These are phyloP conservation scores for Erebia aethiops DNA, from an alignment of 2,888 invertebrate genomes.

Conservation along the genomic window DNA sequence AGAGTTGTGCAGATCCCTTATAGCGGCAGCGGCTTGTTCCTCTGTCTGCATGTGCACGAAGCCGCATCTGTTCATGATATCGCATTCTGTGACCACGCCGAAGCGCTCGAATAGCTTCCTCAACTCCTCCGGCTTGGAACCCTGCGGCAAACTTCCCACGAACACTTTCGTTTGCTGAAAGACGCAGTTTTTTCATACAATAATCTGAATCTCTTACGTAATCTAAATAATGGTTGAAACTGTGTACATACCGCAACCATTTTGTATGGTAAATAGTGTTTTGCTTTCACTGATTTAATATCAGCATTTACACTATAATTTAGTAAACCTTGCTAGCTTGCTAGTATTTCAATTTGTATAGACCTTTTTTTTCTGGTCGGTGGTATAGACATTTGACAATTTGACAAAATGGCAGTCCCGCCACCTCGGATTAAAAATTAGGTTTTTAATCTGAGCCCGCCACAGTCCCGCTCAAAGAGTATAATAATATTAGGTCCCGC, in stretches of 20 bases:
- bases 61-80: constrained; percentile 96
- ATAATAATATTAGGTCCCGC: no score
- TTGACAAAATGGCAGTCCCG: constrained; percentile 17
- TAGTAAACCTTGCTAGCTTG: not conserved
- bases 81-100: constrained; percentile 95
- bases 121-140: constrained; percentile 92
- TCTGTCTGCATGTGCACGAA: constrained; percentile 95
- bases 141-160: constrained; percentile 94
- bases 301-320: not conserved
- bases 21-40: constrained; percentile 91
- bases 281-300: constrained; percentile 26
- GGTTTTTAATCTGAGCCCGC: no score
- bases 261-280: constrained; percentile 39
- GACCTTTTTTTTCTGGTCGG: no score
- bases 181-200: constrained; percentile 30
- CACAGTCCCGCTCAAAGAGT: no score
- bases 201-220: constrained; percentile 37
- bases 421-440: no score
- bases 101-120: constrained; percentile 92
- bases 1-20: constrained; percentile 90
- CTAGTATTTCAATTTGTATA: not conserved
- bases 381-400: no score
- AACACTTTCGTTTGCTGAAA: constrained; percentile 92
- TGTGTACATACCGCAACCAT: constrained; percentile 76
- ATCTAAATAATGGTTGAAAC: constrained; percentile 23